A percentile compares a stretch with the other conserved stretches of the same genome.
Evolutionary conservation across 2,797 vertebrate species (phyloP).

Genomic region (Potorous gilbertii): DNA sequence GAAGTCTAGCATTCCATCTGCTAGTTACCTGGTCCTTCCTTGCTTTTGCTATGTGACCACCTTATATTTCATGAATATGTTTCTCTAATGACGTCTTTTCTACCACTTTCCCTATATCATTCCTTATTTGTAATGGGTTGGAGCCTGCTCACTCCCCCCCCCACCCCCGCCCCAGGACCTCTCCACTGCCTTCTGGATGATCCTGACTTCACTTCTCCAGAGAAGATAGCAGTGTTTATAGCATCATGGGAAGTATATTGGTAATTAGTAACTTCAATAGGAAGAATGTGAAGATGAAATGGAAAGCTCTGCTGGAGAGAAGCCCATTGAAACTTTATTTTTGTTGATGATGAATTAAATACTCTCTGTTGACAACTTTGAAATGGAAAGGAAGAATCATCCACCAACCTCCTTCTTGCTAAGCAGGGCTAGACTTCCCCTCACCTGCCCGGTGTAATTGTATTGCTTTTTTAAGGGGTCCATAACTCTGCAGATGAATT

Average conservation of each 20-base stretch:
- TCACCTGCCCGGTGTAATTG: constrained; percentile 12
- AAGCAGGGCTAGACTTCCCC: background rate
- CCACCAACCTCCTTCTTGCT: background rate
- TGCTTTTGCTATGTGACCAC: background rate
- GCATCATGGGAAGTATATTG: background rate
- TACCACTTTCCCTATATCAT: background rate
- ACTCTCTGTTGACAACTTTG: background rate
- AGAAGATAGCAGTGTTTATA: background rate
- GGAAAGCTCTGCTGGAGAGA: background rate
- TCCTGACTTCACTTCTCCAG: background rate
- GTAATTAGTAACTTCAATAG: background rate
- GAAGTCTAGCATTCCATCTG: background rate
- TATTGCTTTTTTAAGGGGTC: constrained; percentile 43
- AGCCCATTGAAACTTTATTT: background rate
- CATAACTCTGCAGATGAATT: constrained; percentile 52
- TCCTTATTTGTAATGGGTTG: background rate
- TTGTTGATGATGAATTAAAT: background rate
- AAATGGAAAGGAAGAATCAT: background rate
- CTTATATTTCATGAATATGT: background rate
- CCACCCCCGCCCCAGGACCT: background rate
- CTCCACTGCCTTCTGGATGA: background rate
- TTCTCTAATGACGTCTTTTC: background rate
- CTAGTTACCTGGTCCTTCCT: background rate
- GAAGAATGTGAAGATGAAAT: background rate
- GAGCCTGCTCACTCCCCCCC: background rate